These are phyloP conservation scores for Cheirogaleus medius DNA, from an alignment of 2,113 vertebrate genomes.

Conservation along the genomic window DNA sequence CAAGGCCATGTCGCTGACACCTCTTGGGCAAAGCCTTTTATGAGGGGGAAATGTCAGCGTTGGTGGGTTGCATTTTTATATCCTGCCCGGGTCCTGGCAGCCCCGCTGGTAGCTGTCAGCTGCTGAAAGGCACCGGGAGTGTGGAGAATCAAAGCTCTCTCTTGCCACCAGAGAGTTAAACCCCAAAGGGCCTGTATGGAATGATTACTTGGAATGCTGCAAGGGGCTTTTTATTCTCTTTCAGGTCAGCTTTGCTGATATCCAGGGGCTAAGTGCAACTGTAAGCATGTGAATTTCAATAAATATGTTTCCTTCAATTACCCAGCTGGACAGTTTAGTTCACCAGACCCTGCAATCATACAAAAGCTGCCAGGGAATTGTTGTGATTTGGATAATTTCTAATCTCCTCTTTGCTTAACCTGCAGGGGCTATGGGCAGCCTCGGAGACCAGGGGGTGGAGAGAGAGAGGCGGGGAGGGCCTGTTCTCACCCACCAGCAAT, in stretches of 20 bases:
- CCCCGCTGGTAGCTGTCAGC: neutral
- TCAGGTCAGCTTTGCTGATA: slow-evolving; percentile 74
- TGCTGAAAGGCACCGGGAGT: neutral
- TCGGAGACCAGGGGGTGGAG: neutral
- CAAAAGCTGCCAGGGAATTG: slow-evolving; percentile 69
- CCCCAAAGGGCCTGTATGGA: neutral
- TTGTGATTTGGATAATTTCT: slow-evolving; percentile 77
- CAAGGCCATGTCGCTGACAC: slow-evolving; percentile 17
- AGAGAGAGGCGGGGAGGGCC: neutral
- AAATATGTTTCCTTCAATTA: slow-evolving; percentile 79
- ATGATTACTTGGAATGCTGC: slow-evolving; percentile 66
- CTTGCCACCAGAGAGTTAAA: slow-evolving; percentile 56
- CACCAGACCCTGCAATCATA: slow-evolving; percentile 72
- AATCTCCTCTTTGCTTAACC: slow-evolving; percentile 73
- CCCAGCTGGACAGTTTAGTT: slow-evolving; percentile 74
- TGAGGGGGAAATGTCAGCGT: neutral
- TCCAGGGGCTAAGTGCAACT: slow-evolving; percentile 68
- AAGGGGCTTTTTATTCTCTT: slow-evolving; percentile 70
- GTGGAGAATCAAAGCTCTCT: slow-evolving; percentile 44
- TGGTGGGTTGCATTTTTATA: neutral
- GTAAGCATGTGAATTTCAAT: slow-evolving; percentile 72
- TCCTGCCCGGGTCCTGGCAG: neutral
- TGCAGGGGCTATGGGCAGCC: slow-evolving; percentile 28
- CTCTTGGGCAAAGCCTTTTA: slow-evolving; percentile 49
- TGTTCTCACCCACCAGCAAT: neutral